A percentile compares a stretch with the other conserved stretches of the same genome.
phyloP scores from a whole-genome alignment of 2,797 vertebrate genomes.

The Acanthornis magna region DNA sequence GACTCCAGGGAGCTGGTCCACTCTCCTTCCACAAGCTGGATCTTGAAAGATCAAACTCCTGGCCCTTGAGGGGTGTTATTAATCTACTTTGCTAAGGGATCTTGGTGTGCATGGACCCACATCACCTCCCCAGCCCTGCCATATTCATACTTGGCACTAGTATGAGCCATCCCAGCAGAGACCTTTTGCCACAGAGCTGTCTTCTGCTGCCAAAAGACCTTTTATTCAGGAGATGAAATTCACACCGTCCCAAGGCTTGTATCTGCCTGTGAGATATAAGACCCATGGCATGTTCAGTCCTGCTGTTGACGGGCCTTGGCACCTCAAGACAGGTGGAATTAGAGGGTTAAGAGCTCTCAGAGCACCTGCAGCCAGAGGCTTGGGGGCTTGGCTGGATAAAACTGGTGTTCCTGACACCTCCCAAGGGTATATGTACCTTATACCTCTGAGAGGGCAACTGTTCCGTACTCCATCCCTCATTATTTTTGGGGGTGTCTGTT shows the following conservation, averaged over 20 bases:
- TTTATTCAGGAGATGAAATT: neutral
- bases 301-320: neutral
- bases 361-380: neutral
- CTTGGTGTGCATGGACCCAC: accelerated
- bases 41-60: neutral
- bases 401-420: neutral
- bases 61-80: too few species aligned
- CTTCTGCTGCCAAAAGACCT: neutral
- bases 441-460: neutral
- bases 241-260: neutral
- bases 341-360: neutral
- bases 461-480: accelerated
- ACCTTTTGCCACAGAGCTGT: neutral
- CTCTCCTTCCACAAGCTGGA: neutral
- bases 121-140: neutral
- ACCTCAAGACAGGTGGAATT: neutral
- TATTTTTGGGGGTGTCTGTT: neutral
- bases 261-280: neutral
- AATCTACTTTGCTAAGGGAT: accelerated
- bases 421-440: neutral
- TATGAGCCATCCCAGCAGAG: neutral
- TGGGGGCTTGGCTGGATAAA: neutral
- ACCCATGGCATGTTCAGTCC: accelerated
- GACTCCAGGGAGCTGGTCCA: neutral
- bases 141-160: neutral